These are phyloP conservation scores for Sula dactylatra DNA, from an alignment of 2,113 vertebrate species.

Conservation along the genomic window DNA sequence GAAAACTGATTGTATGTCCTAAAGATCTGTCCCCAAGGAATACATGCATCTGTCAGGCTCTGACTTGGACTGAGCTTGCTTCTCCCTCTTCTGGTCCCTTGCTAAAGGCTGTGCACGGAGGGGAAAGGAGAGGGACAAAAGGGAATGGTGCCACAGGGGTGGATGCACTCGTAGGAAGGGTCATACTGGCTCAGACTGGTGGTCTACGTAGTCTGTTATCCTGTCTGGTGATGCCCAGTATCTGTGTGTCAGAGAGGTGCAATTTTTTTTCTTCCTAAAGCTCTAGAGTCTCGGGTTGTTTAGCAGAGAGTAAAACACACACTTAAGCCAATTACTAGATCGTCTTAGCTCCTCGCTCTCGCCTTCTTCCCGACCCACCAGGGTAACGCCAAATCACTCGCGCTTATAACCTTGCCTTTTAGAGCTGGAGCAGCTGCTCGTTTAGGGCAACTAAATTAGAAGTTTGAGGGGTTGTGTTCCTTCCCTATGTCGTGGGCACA, in stretches of 20 bases:
- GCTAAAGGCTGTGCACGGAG: neutral
- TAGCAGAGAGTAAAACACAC: neutral
- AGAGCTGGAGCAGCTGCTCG: neutral
- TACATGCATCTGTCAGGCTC: neutral
- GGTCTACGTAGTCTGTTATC: neutral
- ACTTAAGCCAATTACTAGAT: rapidly evolving
- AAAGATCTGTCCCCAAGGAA: neutral
- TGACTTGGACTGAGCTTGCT: neutral
- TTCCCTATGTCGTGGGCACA: rapidly evolving
- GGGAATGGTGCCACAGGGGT: neutral
- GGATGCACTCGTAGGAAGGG: rapidly evolving
- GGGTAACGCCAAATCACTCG: neutral
- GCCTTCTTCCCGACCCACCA: rapidly evolving
- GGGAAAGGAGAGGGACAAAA: neutral
- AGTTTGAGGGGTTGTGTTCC: rapidly evolving
- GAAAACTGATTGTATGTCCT: neutral
- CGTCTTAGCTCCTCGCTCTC: rapidly evolving
- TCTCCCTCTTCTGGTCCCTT: neutral
- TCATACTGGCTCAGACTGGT: rapidly evolving
- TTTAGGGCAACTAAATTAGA: neutral
- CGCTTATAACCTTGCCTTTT: neutral
- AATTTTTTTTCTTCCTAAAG: neutral
- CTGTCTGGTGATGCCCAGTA: neutral
- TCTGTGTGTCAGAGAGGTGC: neutral
- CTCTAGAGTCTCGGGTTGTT: neutral